phyloP scores from a whole-genome alignment of 1,140 invertebrate species.

The Piezodorus guildinii region DNA sequence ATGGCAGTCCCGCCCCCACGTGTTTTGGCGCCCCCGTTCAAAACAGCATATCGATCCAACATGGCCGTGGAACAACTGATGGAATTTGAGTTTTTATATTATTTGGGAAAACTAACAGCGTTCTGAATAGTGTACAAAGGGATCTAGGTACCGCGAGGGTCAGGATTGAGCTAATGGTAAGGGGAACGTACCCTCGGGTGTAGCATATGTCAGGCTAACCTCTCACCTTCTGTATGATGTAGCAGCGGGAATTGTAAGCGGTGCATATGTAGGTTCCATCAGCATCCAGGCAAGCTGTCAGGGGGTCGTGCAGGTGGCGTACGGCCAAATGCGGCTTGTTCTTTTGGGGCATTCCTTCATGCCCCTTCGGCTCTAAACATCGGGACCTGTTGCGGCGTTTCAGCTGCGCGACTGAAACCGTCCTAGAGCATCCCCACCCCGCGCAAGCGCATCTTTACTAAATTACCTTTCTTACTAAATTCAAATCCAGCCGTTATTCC shows the following conservation, averaged over 20 bases:
- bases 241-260: slow-evolving; percentile 45
- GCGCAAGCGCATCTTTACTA: background rate
- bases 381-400: slow-evolving; percentile 11
- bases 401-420: slow-evolving; percentile 12
- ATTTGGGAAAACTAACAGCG: no score
- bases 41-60: slow-evolving; percentile 29
- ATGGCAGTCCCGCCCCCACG: slow-evolving; percentile 17
- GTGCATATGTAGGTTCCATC: slow-evolving; percentile 47
- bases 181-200: background rate
- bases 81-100: background rate
- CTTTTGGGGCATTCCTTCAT: slow-evolving; percentile 13
- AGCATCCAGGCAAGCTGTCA: slow-evolving; percentile 41
- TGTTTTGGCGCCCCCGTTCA: background rate
- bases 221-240: slow-evolving; percentile 48
- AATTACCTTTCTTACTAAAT: background rate
- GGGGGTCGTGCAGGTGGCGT: slow-evolving; percentile 31
- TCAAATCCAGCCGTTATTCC: no score
- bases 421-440: background rate
- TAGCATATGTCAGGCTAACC: slow-evolving; percentile 16
- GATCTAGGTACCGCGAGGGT: background rate
- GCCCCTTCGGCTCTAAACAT: slow-evolving; percentile 5
- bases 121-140: no score
- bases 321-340: slow-evolving; percentile 12
- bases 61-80: slow-evolving; percentile 23
- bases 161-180: background rate